Percentiles rank a stretch among this genome's conserved stretches.
These are phyloP conservation scores for Bursaphelenchus mucronatus DNA, from an alignment of 1,140 invertebrate genomes.

Conservation along the genomic window DNA sequence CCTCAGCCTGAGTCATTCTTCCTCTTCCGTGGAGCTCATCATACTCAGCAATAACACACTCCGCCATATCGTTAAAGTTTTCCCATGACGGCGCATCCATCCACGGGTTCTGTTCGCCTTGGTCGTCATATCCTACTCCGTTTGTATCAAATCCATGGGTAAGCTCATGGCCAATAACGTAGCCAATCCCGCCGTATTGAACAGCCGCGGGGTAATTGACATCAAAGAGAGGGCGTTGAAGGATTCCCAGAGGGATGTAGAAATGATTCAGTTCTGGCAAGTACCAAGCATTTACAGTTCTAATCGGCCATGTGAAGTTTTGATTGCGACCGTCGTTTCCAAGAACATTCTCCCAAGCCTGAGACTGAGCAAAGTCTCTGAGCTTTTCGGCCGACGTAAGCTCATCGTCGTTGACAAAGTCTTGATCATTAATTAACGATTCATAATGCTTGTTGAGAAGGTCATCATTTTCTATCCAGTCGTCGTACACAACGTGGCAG, in stretches of 20 bases:
- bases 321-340: no score
- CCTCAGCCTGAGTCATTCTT: no score
- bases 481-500: no score
- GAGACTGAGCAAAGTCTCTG: no score
- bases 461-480: no score
- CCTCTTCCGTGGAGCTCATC: conserved; percentile 61
- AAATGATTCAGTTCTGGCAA: conserved; percentile 30
- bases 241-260: conserved; percentile 45
- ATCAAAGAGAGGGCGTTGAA: conserved; percentile 45
- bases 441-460: no score
- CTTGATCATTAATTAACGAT: no score
- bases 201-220: conserved; percentile 62
- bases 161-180: conserved; percentile 76
- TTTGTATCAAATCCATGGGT: conserved; percentile 73
- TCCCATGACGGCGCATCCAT: conserved; percentile 66
- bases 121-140: conserved; percentile 78
- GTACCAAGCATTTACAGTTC: no score
- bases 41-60: conserved; percentile 86
- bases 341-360: no score
- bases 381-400: no score
- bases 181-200: conserved; percentile 77
- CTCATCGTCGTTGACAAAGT: no score
- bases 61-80: conserved; percentile 67
- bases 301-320: no score
- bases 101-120: conserved; percentile 80